Percentiles rank a stretch among this genome's conserved stretches.
Conservation (phyloP, 2,113 vertebrate genomes). For the Sylvia atricapilla region DNA sequence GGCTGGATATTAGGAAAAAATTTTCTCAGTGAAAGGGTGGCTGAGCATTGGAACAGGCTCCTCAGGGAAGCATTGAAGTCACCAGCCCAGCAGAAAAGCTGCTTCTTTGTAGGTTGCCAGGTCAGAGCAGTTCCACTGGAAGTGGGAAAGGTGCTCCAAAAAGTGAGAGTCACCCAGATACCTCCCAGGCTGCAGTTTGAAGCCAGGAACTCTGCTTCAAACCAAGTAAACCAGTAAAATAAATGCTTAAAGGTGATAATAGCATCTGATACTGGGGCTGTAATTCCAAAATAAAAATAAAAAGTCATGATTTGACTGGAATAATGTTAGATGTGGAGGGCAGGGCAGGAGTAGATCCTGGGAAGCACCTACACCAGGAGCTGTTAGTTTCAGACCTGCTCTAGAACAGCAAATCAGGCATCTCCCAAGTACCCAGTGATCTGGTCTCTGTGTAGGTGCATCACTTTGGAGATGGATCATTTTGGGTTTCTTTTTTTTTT, state of each 20-base stretch:
- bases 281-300: not conserved
- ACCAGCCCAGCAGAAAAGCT: not conserved
- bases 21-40: not conserved
- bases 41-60: not conserved
- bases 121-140: not conserved
- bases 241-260: not conserved
- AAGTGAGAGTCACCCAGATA: not conserved
- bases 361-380: not conserved
- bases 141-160: not conserved
- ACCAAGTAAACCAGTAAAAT: not conserved
- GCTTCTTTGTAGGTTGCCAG: not conserved
- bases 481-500: not conserved
- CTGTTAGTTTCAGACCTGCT: not conserved
- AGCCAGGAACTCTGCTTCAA: not conserved
- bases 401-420: not conserved
- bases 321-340: not conserved
- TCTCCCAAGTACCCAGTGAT: rapidly evolving
- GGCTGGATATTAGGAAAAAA: not conserved
- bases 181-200: not conserved
- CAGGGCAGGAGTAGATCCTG: not conserved
- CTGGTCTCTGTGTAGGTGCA: not conserved
- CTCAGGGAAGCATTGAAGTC: not conserved
- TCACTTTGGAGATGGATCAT: not conserved
- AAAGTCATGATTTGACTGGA: not conserved
- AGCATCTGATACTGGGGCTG: not conserved